Conservation (phyloP, 2,113 vertebrate species). For the Chaenogobius annularis region DNA sequence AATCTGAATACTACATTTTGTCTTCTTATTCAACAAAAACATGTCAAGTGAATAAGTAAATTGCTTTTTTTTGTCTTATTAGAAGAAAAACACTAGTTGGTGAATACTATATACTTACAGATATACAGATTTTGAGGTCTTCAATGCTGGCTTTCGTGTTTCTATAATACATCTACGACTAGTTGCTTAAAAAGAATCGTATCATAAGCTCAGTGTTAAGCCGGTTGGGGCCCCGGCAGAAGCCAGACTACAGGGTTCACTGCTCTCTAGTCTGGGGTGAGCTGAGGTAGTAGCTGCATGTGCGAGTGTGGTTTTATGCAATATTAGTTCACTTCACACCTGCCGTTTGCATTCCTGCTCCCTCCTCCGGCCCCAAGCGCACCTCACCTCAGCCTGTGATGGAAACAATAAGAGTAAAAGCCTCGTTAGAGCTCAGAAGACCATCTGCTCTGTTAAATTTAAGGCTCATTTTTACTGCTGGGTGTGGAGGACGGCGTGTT, state of each 20-base stretch:
- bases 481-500: conserved; percentile 20
- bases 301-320: conserved; percentile 24
- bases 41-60: too few relatives aligned
- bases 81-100: too few relatives aligned
- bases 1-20: too few relatives aligned
- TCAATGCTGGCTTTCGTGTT: not conserved
- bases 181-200: not conserved
- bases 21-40: too few relatives aligned
- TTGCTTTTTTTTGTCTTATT: too few relatives aligned
- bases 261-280: conserved; percentile 49
- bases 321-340: conserved; percentile 62
- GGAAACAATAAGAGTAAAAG: conserved; percentile 60
- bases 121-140: not conserved
- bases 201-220: not conserved
- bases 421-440: conserved; percentile 56
- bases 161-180: not conserved
- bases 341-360: conserved; percentile 72
- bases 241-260: conserved; percentile 45
- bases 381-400: conserved; percentile 36
- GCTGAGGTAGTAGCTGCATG: conserved; percentile 31
- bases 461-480: conserved; percentile 48
- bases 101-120: too few relatives aligned
- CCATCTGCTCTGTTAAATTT: conserved; percentile 66
- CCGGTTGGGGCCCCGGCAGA: not conserved
- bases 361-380: conserved; percentile 48